Base-by-base conservation (phyloP, 2,888 invertebrate species). In the Cactoblastis cactorum region DNA sequence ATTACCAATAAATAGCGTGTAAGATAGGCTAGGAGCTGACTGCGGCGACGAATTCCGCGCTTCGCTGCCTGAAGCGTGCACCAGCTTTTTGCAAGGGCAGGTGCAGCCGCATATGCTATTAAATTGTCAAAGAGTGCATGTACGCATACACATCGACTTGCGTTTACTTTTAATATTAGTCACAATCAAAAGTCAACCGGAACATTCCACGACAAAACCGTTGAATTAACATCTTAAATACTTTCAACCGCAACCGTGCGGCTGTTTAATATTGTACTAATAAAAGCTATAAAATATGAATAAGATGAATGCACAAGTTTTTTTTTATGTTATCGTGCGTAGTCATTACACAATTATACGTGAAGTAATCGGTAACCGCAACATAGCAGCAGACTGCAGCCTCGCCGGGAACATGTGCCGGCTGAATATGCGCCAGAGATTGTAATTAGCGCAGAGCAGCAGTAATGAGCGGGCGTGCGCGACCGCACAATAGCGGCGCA, bases 81-180 rank as follows among this genome's bases (percentile, higher is more conserved):
- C 77, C 78, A 81, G 81, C 81, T 89, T 89, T 89, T 89, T 89
- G 87, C 85, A 83, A 61, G 55, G 79, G 85, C 88, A 89, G 88
- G 88, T 89, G 88, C 77, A 69, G 61, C 72, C 71, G 76, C 86
- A 87, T 87, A 85, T 87, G 89, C 86, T 86, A 86, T 89, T 88
- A 88, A 87, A 88, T 87, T 89, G 86, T 88, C 89, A 88, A 88
- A 87, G 85, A 77, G 72, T 73, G 77, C 78, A 79, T 72, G 71
- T 79, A 79, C 71, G 71, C 69, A 74, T 73, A 71, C 17, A 37
- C 15, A 14, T 24, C 18, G 11, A 24, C 70, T 74, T 68, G 68
- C 71, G 65, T 74, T 66, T 66, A 62, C 68, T 70, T 71, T 73
- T 71, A 77, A 81, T 81, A 79, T 72, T 71, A 71, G 66, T 72